These are phyloP conservation scores for Gari tellinella DNA, from an alignment of 2,888 invertebrate genomes.

Conservation along the genomic window DNA sequence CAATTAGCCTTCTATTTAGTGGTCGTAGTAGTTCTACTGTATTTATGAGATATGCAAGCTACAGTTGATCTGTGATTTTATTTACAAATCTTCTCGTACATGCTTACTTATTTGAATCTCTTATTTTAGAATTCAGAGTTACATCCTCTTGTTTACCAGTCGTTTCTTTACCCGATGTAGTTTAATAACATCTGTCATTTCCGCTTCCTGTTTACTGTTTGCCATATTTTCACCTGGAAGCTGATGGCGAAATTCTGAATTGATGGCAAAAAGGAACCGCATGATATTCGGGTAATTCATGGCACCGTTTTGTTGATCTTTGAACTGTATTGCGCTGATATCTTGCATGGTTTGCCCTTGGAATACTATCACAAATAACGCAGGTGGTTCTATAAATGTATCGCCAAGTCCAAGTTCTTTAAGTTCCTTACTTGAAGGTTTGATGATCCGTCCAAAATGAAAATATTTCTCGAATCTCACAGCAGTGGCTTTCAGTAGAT, in stretches of 20 bases:
- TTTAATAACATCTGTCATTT: constrained; percentile 70
- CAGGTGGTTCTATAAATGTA: constrained; percentile 56
- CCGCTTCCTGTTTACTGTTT: constrained; percentile 57
- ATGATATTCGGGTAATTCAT: constrained; percentile 71
- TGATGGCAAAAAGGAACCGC: constrained; percentile 68
- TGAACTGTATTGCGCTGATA: constrained; percentile 66
- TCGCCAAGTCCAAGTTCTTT: constrained; percentile 60
- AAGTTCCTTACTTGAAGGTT: constrained; percentile 64
- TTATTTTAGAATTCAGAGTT: too few relatives aligned
- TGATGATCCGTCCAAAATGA: constrained; percentile 63
- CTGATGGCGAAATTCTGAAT: constrained; percentile 64
- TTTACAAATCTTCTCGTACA: too few relatives aligned
- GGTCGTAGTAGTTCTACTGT: too few relatives aligned
- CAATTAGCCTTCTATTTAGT: too few relatives aligned
- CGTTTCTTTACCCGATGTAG: too few relatives aligned
- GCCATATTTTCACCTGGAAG: constrained; percentile 66
- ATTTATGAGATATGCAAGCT: too few relatives aligned
- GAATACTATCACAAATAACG: constrained; percentile 63
- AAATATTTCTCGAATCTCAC: constrained; percentile 71
- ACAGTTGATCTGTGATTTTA: too few relatives aligned
- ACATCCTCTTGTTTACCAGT: too few relatives aligned
- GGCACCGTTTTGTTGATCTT: constrained; percentile 53
- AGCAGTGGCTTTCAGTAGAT: constrained; percentile 63
- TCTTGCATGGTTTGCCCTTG: constrained; percentile 43
- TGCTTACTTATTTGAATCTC: too few relatives aligned